Conservation (phyloP, 2,888 invertebrate species). For the Macrosiphum euphorbiae region DNA sequence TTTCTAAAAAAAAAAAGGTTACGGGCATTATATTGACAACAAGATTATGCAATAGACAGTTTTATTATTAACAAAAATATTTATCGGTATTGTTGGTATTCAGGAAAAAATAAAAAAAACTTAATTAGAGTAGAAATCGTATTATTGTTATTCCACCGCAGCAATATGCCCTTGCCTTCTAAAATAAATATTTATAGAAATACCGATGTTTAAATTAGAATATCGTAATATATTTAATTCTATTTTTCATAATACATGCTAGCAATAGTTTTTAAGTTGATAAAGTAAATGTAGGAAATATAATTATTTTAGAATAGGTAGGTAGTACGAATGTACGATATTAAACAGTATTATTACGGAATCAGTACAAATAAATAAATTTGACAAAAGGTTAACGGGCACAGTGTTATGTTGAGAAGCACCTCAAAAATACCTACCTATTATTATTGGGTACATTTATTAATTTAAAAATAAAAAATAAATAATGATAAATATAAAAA, state of each 20-base stretch:
- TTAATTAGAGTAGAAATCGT: neutral
- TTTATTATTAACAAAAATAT: too few relatives aligned
- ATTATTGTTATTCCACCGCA: neutral
- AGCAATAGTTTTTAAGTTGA: neutral
- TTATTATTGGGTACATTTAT: neutral
- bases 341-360: neutral
- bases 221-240: neutral
- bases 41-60: too few relatives aligned
- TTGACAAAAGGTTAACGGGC: neutral
- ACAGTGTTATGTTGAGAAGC: neutral
- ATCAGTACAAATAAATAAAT: neutral
- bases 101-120: too few relatives aligned
- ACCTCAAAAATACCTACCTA: neutral
- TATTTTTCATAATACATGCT: neutral
- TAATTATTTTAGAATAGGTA: neutral
- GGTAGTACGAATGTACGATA: too few relatives aligned
- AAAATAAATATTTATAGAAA: too few relatives aligned
- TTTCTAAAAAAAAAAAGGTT: too few relatives aligned
- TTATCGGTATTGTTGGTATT: too few relatives aligned
- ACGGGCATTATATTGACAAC: too few relatives aligned
- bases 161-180: neutral
- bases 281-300: neutral
- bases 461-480: neutral
- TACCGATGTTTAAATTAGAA: neutral
- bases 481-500: neutral